phyloP scores from a whole-genome alignment of 2,888 invertebrate genomes.

The Nomada goodeniana region DNA sequence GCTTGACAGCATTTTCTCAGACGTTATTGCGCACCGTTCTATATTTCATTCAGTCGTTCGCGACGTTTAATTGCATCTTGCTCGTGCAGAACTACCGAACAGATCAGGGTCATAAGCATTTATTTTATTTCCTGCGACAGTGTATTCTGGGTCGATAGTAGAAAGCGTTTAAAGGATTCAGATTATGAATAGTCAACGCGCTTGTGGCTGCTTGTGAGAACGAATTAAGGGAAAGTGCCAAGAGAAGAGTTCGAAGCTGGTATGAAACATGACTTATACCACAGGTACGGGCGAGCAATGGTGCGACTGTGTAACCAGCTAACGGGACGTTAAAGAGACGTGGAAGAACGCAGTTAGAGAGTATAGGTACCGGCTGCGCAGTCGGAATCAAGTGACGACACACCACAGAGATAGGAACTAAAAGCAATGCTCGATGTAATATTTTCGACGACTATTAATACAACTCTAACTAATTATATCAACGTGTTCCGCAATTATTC shows the following conservation, averaged over 20 bases:
- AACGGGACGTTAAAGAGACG: slow-evolving; percentile 23
- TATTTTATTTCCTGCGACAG: neutral
- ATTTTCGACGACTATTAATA: too few species aligned
- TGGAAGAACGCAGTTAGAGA: slow-evolving; percentile 9
- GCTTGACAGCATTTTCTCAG: too few species aligned
- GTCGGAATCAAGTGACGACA: neutral
- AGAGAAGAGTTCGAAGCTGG: neutral
- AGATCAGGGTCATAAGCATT: neutral
- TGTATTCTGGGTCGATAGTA: neutral
- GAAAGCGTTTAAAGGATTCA: neutral
- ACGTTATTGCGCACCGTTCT: too few species aligned
- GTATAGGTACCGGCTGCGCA: neutral
- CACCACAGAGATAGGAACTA: too few species aligned
- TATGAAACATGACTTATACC: slow-evolving; percentile 5
- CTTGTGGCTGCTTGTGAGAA: neutral
- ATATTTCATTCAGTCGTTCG: too few species aligned
- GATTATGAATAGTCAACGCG: neutral
- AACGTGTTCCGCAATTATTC: neutral
- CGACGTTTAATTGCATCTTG: too few species aligned
- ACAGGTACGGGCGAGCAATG: neutral
- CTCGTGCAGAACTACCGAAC: neutral
- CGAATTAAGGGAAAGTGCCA: slow-evolving; percentile 7
- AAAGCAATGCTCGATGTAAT: too few species aligned
- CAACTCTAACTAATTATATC: neutral
- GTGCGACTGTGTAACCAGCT: neutral